Conservation (phyloP, 2,797 vertebrate genomes). For the Melanotaenia pygmaea region DNA sequence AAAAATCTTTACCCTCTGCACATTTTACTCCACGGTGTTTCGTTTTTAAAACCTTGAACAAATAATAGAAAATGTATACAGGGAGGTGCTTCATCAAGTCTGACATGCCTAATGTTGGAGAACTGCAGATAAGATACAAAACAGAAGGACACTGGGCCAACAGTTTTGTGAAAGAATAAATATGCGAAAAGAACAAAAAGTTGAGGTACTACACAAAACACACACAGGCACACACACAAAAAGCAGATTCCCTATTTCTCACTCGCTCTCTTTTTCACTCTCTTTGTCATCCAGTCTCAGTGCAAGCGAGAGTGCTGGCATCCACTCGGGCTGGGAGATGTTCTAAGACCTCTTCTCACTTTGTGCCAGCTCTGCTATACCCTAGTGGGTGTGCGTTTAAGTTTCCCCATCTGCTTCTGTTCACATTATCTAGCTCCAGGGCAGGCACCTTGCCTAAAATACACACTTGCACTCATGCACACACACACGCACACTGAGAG, state of each 20-base stretch:
- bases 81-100: conserved; percentile 30
- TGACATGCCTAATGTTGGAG: conserved; percentile 28
- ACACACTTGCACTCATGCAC: conserved; percentile 68
- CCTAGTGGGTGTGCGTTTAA: conserved; percentile 82
- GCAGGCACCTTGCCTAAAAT: conserved; percentile 82
- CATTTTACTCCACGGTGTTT: conserved; percentile 3
- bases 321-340: conserved; percentile 79
- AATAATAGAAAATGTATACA: not conserved
- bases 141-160: conserved; percentile 64
- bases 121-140: conserved; percentile 49
- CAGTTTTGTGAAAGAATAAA: conserved; percentile 69
- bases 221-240: conserved; percentile 48
- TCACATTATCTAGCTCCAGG: conserved; percentile 84
- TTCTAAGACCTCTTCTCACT: conserved; percentile 82
- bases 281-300: conserved; percentile 80
- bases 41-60: conserved; percentile 7
- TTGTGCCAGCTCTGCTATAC: conserved; percentile 83
- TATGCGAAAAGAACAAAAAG: conserved; percentile 74
- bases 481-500: conserved; percentile 50
- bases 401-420: conserved; percentile 84
- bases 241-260: conserved; percentile 56
- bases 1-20: not conserved
- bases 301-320: conserved; percentile 76
- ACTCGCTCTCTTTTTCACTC: conserved; percentile 61
- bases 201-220: conserved; percentile 68